These are phyloP conservation scores for Romanogobio albipinnatus DNA, from an alignment of 2,113 vertebrate genomes.

Conservation along the genomic window DNA sequence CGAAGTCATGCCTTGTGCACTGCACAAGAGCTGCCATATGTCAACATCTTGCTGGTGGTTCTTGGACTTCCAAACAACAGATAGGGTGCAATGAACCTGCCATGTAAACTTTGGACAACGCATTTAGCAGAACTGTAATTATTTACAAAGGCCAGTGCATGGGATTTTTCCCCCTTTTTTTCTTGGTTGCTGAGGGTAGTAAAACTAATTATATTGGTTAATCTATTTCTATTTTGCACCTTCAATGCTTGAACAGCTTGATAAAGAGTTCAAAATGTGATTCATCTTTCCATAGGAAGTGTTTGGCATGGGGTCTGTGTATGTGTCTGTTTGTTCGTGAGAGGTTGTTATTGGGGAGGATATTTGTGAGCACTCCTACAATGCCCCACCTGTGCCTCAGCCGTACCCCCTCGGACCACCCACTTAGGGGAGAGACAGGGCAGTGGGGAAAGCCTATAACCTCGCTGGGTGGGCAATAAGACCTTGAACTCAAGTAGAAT, in stretches of 20 bases:
- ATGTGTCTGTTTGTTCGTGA: constrained; percentile 40
- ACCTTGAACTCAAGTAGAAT: constrained; percentile 75
- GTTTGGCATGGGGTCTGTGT: constrained; percentile 59
- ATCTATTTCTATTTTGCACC: constrained; percentile 63
- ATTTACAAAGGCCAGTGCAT: constrained; percentile 96
- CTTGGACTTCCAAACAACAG: constrained; percentile 98
- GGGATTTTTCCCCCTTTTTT: constrained; percentile 77
- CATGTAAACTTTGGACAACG: constrained; percentile 99
- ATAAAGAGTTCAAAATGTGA: constrained; percentile 67
- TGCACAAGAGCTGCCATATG: constrained; percentile 92
- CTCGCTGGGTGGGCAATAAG: constrained; percentile 83
- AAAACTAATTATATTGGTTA: constrained; percentile 33
- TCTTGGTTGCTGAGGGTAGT: constrained; percentile 33
- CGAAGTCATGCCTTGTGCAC: constrained; percentile 91
- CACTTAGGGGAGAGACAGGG: constrained; percentile 77
- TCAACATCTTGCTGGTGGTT: constrained; percentile 99
- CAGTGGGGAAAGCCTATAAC: constrained; percentile 79
- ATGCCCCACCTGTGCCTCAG: constrained; percentile 83
- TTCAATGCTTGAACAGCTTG: constrained; percentile 65
- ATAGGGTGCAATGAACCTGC: constrained; percentile 97
- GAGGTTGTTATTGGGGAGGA: constrained; percentile 64
- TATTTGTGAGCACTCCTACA: constrained; percentile 81
- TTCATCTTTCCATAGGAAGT: constrained; percentile 70
- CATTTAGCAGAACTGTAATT: constrained; percentile 99
- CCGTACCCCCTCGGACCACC: constrained; percentile 81